Evolutionary conservation across 2,797 vertebrate species (phyloP).

Genomic region (Alcedo atthis): DNA sequence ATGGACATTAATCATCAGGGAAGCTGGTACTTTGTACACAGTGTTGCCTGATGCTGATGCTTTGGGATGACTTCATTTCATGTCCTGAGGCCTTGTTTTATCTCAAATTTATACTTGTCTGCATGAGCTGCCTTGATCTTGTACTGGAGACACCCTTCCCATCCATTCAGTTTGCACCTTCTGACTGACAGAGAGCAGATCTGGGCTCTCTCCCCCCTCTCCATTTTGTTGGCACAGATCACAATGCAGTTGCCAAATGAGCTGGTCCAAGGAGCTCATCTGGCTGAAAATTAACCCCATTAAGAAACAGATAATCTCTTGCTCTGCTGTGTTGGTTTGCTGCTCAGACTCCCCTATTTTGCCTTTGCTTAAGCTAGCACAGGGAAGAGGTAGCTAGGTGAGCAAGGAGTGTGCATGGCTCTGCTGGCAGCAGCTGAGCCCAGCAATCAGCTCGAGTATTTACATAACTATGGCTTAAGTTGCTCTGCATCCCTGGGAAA

Average conservation of each 20-base stretch:
- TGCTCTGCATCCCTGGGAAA: constrained; percentile 11
- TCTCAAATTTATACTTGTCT: background rate
- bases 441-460: background rate
- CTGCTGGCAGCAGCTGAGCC: background rate
- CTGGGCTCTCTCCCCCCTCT: background rate
- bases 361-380: background rate
- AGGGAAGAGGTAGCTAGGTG: background rate
- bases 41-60: background rate
- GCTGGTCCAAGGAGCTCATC: background rate
- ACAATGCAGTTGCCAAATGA: background rate
- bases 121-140: background rate
- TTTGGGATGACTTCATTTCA: background rate
- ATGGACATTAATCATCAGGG: background rate
- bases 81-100: background rate
- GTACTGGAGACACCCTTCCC: background rate
- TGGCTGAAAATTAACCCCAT: background rate
- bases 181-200: background rate
- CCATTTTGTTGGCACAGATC: background rate
- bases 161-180: background rate
- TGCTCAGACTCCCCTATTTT: background rate
- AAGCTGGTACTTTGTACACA: background rate
- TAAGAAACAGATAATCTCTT: background rate
- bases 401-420: background rate
- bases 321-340: background rate
- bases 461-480: background rate